Base-by-base conservation (phyloP, 1,140 invertebrate species). In the Drosophila jambulina region DNA sequence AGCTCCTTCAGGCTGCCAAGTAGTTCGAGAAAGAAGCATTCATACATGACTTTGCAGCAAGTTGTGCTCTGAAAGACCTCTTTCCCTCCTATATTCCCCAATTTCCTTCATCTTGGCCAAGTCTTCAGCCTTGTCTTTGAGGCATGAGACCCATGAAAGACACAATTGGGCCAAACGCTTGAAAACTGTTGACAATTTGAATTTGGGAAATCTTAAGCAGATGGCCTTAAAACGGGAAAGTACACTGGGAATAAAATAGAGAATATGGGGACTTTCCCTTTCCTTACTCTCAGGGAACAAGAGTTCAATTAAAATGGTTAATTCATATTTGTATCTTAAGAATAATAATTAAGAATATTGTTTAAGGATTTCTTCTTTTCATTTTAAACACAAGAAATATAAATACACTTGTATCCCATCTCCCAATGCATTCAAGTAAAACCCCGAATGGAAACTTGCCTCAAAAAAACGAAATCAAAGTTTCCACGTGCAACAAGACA, bases 111-210 rank as follows among this genome's bases (percentile, higher is more conserved):
- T 34, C 29, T 62, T 36, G 36, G 27, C 49, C 62, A 25, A 49
- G 27, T 19, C 51, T 34, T 19, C 25, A 25, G 29, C 67, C 54
- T 43, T 43, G 53, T 23, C 48, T 38, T 70, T 10, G 29, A 27
- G 38, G 25, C 36, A 19, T 27, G n/a, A 21, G 34, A 19, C 49
- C 61, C 64, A 38, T 45, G 45, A 71, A 70, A 48, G 71, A 82
- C 83, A 83, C 62, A 87, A 83, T 64, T 77, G 79, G 76, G 68
- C 53, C 83, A 80, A 82, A 51, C 63, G 64, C 51, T 68, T 38
- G 42, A 54, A 84, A 83, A 61, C 65, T 88, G 84, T 87, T 87
- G 84, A 87, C 84, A 87, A 84, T 80, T 80, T 87, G 60, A 87
- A 84, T 83, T 51, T 75, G 7, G 36, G 32, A 57, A 72, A 61